Percentiles rank a stretch among this genome's conserved stretches.
These are phyloP conservation scores for Bombylius discolor DNA, from an alignment of 2,888 invertebrate species.

Conservation along the genomic window DNA sequence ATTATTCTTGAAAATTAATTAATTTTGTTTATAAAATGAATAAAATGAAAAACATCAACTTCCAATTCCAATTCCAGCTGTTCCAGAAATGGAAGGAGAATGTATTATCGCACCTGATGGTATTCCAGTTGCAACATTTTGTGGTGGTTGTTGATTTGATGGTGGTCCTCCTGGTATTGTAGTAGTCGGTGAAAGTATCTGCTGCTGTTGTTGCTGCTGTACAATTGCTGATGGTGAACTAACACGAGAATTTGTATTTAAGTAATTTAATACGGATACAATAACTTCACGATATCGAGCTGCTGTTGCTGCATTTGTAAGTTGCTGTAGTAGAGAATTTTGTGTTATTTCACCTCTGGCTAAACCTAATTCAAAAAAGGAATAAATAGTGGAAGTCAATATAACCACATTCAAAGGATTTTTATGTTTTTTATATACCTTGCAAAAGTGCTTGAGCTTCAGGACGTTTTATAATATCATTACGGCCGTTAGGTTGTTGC, in stretches of 20 bases:
- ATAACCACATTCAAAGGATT: too few relatives aligned
- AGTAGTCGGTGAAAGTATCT: constrained; percentile 14
- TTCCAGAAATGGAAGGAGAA: not conserved
- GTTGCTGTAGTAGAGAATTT: constrained; percentile 62
- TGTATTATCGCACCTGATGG: not conserved
- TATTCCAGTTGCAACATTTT: not conserved
- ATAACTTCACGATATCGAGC: constrained; percentile 60
- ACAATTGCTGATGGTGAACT: constrained; percentile 9
- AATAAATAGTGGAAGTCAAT: not conserved
- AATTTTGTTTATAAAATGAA: too few relatives aligned
- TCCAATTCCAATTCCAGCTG: not conserved
- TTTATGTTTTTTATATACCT: constrained; percentile 35
- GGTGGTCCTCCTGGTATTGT: not conserved
- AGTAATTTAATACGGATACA: constrained; percentile 43
- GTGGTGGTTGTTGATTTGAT: not conserved
- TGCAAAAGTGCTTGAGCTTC: constrained; percentile 67
- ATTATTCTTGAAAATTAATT: too few relatives aligned
- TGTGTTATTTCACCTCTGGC: constrained; percentile 65
- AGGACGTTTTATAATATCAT: constrained; percentile 53
- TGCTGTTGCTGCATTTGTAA: constrained; percentile 59
- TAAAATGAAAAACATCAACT: not conserved
- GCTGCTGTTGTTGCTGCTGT: not conserved
- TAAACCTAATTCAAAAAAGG: constrained; percentile 41
- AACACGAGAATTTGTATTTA: constrained; percentile 9
- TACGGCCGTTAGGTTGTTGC: constrained; percentile 2